Percentiles rank a stretch among this genome's conserved stretches.
These are phyloP conservation scores for Trypoxylus dichotomus DNA, from an alignment of 1,140 invertebrate species.

Conservation along the genomic window DNA sequence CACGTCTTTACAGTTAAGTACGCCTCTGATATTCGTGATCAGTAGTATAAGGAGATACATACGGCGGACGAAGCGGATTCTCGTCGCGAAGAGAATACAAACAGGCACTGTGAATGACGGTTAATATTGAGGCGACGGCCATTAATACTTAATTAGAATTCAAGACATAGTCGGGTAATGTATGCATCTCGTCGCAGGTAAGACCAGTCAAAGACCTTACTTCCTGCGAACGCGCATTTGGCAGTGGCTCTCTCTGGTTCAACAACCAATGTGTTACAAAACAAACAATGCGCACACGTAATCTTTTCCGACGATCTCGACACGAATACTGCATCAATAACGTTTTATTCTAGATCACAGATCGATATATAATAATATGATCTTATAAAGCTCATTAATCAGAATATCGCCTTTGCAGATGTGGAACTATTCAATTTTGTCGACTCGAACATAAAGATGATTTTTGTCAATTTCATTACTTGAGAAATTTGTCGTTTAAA, in stretches of 20 bases:
- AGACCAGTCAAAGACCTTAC: constrained; percentile 40
- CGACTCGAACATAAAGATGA: too few relatives aligned
- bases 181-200: constrained; percentile 34
- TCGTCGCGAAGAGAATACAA: constrained; percentile 10
- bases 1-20: constrained; percentile 30
- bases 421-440: too few relatives aligned
- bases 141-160: constrained; percentile 36
- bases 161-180: constrained; percentile 37
- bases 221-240: constrained; percentile 39
- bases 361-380: background rate
- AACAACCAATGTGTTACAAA: constrained; percentile 29
- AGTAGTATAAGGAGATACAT: background rate
- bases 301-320: constrained; percentile 28
- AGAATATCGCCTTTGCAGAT: background rate
- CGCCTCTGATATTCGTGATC: constrained; percentile 28
- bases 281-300: constrained; percentile 24
- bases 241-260: constrained; percentile 29
- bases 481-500: too few relatives aligned
- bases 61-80: constrained; percentile 14
- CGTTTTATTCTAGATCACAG: constrained; percentile 12
- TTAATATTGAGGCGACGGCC: constrained; percentile 29
- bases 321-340: constrained; percentile 10
- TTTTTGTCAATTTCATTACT: too few relatives aligned
- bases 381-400: background rate
- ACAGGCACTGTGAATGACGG: constrained; percentile 27